Evolutionary conservation across 2,888 invertebrate species (phyloP), one percentile per base, ranked within the genome.

Genomic region (Antheraea assamensis): DNA sequence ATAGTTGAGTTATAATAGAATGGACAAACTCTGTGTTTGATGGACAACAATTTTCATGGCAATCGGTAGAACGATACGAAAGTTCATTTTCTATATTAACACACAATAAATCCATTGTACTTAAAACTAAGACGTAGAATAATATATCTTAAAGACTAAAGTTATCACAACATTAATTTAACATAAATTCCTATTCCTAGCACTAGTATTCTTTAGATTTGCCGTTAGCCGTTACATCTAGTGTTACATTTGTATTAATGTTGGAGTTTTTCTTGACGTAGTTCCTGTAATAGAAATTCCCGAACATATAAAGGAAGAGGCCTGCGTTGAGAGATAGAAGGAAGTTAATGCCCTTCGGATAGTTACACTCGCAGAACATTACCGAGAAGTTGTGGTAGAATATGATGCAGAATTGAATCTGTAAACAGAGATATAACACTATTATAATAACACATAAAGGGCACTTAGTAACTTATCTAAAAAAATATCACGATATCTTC

Each of bases 341-440:
- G 77, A 95, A 95, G 71, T 96, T 96, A 79, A 97, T 95, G 21
- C 94, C 87, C 83, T 96, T 97, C 0, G 97, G 97, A 81, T 96
- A 96, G 85, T 96, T 96, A 89, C 97, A 97, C 78, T 96, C 96
- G 77, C 95, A 94, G 82, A 97, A 96, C 93, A 96, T 95, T 10
- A 97, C 95, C 79, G 93, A 93, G 73, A 95, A 87, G 81, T 96
- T 96, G 87, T 98, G 97, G 74, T 96, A 94, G 85, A 97, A 95
- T 85, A 98, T 96, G 68, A 97, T 96, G 82, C 95, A 91, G 89
- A 98, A 98, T 89, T 98, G 97, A 73, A 96, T 92, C 97, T 97
- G 91, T 64, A 87, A 86, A 78, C 31, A 77, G 77, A 81, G 15
- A 64, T 30, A 30, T 64, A 58, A 13, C 10, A 24, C 58, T n/a